These are phyloP conservation scores for Lithobates pipiens DNA, from an alignment of 2,797 vertebrate species.

Conservation along the genomic window DNA sequence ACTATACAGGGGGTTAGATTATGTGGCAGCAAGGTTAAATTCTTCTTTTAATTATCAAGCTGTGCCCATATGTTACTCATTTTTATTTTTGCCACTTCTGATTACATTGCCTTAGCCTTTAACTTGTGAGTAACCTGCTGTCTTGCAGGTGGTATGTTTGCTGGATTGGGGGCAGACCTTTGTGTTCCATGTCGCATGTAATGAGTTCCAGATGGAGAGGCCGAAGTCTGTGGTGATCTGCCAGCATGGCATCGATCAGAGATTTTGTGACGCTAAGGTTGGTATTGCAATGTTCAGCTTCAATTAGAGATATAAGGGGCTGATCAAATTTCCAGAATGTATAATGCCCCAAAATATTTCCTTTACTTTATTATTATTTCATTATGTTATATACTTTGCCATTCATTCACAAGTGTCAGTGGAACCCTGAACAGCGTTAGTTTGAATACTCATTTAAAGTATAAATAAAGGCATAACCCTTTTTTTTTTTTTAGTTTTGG, in stretches of 20 bases:
- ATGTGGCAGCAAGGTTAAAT: conserved; percentile 10
- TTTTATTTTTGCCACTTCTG: conserved; percentile 9
- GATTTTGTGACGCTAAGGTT: conserved; percentile 95
- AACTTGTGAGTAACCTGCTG: conserved; percentile 41
- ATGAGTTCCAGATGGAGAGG: conserved; percentile 94
- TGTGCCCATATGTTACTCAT: conserved; percentile 30
- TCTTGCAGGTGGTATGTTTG: conserved; percentile 84
- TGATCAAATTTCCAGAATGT: not conserved
- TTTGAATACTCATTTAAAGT: no score
- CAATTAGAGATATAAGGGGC: not conserved
- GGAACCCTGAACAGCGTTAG: no score
- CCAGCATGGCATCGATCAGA: conserved; percentile 93
- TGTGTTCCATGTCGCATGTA: conserved; percentile 91
- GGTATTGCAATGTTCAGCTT: conserved; percentile 1
- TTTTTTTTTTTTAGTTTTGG: no score
- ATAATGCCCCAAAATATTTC: no score
- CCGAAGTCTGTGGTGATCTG: conserved; percentile 92
- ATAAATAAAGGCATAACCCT: no score
- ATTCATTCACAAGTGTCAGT: no score
- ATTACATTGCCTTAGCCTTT: conserved; percentile 17
- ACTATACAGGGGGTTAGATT: not conserved
- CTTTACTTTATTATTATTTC: no score
- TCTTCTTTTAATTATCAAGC: conserved; percentile 16
- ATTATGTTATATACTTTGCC: no score
- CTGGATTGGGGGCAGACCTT: conserved; percentile 94